Evolutionary conservation across 2,797 vertebrate genomes (phyloP), one percentile per base, ranked within the genome.

Genomic region (Brachyrhaphis roseni): DNA sequence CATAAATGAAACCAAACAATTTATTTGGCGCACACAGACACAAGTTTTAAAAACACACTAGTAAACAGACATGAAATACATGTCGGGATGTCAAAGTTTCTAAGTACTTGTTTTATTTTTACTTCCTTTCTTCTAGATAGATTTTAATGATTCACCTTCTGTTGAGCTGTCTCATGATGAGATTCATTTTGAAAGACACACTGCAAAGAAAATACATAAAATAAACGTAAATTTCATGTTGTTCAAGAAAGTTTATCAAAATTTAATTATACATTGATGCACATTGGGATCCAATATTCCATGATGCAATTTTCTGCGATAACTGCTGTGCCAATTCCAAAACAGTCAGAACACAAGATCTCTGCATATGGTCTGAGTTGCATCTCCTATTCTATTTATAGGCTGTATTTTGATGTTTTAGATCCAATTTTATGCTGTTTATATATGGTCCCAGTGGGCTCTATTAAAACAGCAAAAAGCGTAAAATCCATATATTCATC

Each of bases 1-100:
- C 86, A 79, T 83, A 87, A 89, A 87, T 82, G 78, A 91, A 93
- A 87, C 84, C 81, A 91, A 94, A 93, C 82, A 91, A 91, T 90
- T 53, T 89, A 93, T 85, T 86, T 90, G 78, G 82, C 82, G 75
- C 92, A 93, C 83, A 71, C 68, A 71, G 12, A 28, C 39, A 43
- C 23, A 71, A 45, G 23, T 45, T 71, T 28, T 71, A 28, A 45
- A 43, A 71, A 16, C 39, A 86, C 79, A 84, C 79, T 75, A 74
- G n/a, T 82, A 53, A 51, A 75, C n/a, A 59, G 20, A 18, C 41
- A 75, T 43, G 34, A 23, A 76, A 78, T 72, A 75, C 73, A 83
- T 79, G 70, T 80, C 46, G 39, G 72, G 85, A 85, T 91, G 83
- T 87, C 78, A 86, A 80, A 34, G 73, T 86, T 91, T 87, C 47